Conservation (phyloP, 2,888 invertebrate species). For the Fragum whitleyi region DNA sequence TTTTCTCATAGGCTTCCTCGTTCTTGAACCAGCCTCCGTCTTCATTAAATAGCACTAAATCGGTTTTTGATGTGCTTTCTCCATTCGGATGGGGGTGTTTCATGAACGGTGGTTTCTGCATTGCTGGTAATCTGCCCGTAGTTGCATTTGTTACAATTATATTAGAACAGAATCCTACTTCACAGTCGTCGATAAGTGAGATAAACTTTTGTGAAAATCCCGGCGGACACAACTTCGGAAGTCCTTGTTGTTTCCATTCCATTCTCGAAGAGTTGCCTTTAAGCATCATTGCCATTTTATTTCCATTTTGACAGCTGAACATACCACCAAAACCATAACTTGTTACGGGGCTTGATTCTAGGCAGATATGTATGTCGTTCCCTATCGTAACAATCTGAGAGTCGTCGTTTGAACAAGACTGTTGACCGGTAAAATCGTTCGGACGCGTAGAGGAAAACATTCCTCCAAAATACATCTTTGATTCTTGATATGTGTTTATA, state of each 20-base stretch:
- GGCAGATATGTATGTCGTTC: constrained; percentile 16
- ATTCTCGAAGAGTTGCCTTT: not conserved
- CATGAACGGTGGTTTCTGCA: constrained; percentile 13
- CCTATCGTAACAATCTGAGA: not conserved
- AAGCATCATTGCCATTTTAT: not conserved
- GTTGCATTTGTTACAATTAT: no score
- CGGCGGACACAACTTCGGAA: constrained; percentile 17
- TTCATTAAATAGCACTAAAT: not conserved
- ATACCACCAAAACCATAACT: constrained; percentile 25
- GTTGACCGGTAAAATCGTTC: constrained; percentile 5
- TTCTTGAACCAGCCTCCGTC: constrained; percentile 22
- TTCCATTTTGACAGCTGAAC: constrained; percentile 20
- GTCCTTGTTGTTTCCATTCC: not conserved
- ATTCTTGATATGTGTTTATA: not conserved
- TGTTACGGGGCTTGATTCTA: not conserved
- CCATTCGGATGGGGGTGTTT: constrained; percentile 5
- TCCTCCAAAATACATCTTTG: constrained; percentile 9
- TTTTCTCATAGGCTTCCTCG: constrained; percentile 19
- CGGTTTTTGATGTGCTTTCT: not conserved
- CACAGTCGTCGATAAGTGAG: constrained; percentile 7
- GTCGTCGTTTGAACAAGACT: constrained; percentile 5
- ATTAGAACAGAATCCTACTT: constrained; percentile 7
- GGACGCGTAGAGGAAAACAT: constrained; percentile 6
- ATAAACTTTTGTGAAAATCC: constrained; percentile 5
- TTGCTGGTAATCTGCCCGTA: not conserved